Base-by-base conservation (phyloP, 2,113 vertebrate genomes). In the Brienomyrus brachyistius region DNA sequence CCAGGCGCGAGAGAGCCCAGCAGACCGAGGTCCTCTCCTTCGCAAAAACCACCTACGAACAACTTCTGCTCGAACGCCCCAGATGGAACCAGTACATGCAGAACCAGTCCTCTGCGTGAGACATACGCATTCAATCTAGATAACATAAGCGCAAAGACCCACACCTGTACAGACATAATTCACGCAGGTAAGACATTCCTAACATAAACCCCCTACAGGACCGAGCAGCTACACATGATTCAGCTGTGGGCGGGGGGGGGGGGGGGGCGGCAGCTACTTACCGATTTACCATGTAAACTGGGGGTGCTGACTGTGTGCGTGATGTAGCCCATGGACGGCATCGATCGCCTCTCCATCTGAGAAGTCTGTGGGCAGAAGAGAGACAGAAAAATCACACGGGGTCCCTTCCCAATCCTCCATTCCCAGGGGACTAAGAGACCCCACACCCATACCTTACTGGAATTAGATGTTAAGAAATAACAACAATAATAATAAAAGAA, bases 281-380 rank as follows among this genome's bases (percentile, higher is more conserved):
- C 98, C 95, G 98, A 99, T 95, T 99, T 98, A 54, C 98, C 98
- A 1, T 99, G 97, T 89, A 99, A 94, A 94, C 98, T 99, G 91
- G 98, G 98, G 0, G 98, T 97, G 1, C 98, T 99, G 93, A 99
- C 97, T 0, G 98, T 99, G 92, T 99, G 98, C 0, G 98, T 99
- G 95, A 99, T 98, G 94, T 99, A 99, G 84, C 97, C 97, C 92
- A 98, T 96, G 9, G 96, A 90, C 84, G 97, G 97, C 97, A 98
- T 96, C 1, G 98, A 98, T 66, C 97, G 96, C 7, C 97, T 96
- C 83, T 98, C 98, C 19, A 96, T 54, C 5, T 98, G 98, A 5
- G 97, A 93, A 0, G 96, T 95, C 98, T 99, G 95, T 2, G 93
- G 91, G 77, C 84, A 66, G 62, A 86, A 74, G 51, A 23, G 70